Conservation (phyloP, 2,113 vertebrate genomes). For the Pogonocichla stellata region DNA sequence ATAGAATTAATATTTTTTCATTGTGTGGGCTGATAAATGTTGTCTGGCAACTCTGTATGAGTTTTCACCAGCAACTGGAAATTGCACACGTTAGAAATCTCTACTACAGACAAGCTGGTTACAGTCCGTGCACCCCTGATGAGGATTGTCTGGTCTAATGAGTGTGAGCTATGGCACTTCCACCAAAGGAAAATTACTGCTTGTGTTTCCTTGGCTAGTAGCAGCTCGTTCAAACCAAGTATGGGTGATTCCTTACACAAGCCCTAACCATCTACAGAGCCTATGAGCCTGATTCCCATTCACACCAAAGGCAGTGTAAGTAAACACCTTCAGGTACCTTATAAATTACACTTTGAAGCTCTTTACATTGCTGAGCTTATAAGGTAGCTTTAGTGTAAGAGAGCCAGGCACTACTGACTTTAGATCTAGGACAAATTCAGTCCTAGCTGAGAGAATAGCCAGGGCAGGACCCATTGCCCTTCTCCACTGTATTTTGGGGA, state of each 20-base stretch:
- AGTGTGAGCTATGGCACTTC: slow-evolving; percentile 20
- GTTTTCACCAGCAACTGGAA: slow-evolving; percentile 24
- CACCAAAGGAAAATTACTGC: background rate
- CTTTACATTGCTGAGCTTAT: background rate
- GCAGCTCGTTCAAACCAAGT: background rate
- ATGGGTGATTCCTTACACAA: background rate
- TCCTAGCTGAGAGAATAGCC: background rate
- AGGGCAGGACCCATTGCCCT: background rate
- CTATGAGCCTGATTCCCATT: background rate
- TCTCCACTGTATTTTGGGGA: background rate
- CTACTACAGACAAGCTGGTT: background rate
- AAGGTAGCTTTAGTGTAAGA: background rate
- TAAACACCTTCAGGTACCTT: background rate
- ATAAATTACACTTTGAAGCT: background rate
- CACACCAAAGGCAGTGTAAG: background rate
- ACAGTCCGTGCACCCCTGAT: background rate
- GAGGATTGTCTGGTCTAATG: slow-evolving; percentile 23
- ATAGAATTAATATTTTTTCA: background rate
- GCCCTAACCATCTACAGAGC: background rate
- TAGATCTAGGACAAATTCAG: background rate
- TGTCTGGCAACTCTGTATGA: background rate
- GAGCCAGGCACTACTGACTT: background rate
- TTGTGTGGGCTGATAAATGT: slow-evolving; percentile 13
- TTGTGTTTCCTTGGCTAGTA: background rate
- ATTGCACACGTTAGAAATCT: background rate